Evolutionary conservation across 1,140 invertebrate genomes (phyloP), one percentile per base, ranked within the genome.

Genomic region (Zaprionus gabonicus): DNA sequence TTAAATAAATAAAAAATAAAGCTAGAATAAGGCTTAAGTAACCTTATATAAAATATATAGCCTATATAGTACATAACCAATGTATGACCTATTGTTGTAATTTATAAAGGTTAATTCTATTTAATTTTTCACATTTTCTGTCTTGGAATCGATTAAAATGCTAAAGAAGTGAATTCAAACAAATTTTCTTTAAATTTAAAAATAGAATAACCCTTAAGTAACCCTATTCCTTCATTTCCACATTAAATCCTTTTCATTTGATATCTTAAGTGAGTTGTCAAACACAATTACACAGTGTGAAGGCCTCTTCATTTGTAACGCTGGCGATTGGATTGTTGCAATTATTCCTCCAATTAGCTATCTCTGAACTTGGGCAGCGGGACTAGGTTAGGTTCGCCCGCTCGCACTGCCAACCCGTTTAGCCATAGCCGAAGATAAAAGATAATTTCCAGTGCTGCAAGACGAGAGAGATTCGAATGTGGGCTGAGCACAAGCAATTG

Each of bases 401-500:
- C 28, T 31, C 9, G 20, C 46, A 9, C 5, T 4, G 4, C 17
- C 7, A 51, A 51, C 46, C 46, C 46, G 46, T 51, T 51, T 51
- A 51, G 17, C 20, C 23, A 13, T 41, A 10, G 12, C 46, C 25
- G 46, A 4, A 51, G 20, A 51, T 51, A 51, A 49, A 51, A 51
- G 46, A 51, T 51, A 51, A 51, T 51, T 51, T 51, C 4, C 46
- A 51, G 46, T 51, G 17, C 41, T 46, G 41, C 41, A 46, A 46
- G 41, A 46, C 23, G 20, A 1, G 23, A 23, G 13, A 41, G 20
- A 51, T 25, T 51, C 46, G 17, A 20, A 51, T 51, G 72, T 76
- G 68, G 68, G 68, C 13, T 53, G 68, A 56, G 55, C 20, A 34
- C 46, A 58, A 59, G 53, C 59, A 71, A 76, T 65, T 71, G 55